Base-by-base conservation (phyloP, 2,113 vertebrate genomes). In the Alligator mississippiensis region DNA sequence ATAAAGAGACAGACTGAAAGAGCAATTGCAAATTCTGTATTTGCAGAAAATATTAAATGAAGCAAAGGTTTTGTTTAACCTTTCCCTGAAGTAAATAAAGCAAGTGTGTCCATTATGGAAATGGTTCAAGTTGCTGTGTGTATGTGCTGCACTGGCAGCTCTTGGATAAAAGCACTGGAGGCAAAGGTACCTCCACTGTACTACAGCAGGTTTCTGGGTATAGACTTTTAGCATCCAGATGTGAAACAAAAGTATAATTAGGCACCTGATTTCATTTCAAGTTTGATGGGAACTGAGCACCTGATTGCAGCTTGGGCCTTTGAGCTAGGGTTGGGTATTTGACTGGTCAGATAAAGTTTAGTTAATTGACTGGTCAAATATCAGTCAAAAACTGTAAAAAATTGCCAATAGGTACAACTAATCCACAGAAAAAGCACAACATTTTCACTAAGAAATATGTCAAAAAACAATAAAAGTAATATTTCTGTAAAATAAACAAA, bases 211-310 rank as follows among this genome's bases (percentile, higher is more conserved):
- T 61, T 22, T 15, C 24, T 1, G 4, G 0, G 0, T 30, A 55
- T 57, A 85, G 85, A 60, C 82, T 76, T 80, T 77, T 93, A 60
- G 81, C 66, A 78, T 72, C 78, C 12, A 74, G 21, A 25, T 6
- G 47, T 24, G 30, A 74, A 22, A 86, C 54, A 78, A 86, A 34
- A 72, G 93, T 38, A 91, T 89, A 93, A 88, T 84, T 25, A 76
- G 76, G 57, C 62, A 87, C 84, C 93, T 91, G 90, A 82, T 94
- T 95, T 58, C 85, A 54, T 83, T 93, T 87, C 83, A 22, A 87
- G 18, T 87, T 89, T 75, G 14, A 25, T 82, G 27, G 80, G 55
- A 87, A 25, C 15, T 59, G 79, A 22, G 11, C 7, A 57, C 38
- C 68, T 64, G 4, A 12, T 5, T 75, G 16, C 38, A 22, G 9